Evolutionary conservation across 2,113 vertebrate genomes (phyloP).

Genomic region (Oenanthe melanoleuca): DNA sequence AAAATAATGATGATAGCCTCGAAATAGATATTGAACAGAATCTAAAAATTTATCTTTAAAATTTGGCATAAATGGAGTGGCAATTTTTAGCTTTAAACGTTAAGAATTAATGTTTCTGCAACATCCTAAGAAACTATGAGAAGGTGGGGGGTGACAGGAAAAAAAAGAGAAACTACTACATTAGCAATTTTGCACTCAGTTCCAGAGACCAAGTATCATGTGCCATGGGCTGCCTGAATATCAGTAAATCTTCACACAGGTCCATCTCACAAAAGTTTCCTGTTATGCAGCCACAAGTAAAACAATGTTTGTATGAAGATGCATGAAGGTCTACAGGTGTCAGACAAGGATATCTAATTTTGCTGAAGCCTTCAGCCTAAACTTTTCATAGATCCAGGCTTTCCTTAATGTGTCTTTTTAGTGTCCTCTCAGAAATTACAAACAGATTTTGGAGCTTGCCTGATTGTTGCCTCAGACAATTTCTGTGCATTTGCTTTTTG

Average conservation of each 20-base stretch:
- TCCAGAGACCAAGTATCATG: neutral
- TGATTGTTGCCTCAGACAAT: neutral
- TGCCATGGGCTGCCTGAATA: neutral
- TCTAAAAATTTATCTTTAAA: neutral
- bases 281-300: neutral
- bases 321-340: neutral
- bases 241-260: neutral
- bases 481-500: constrained; percentile 26
- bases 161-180: neutral
- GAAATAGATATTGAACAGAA: neutral
- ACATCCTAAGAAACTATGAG: neutral
- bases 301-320: neutral
- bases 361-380: neutral
- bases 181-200: neutral
- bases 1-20: neutral
- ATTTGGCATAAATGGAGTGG: neutral
- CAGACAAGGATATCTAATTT: neutral
- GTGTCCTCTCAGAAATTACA: neutral
- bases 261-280: neutral
- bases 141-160: neutral
- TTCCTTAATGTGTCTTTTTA: neutral
- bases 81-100: neutral
- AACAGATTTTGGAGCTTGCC: neutral
- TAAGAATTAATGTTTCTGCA: neutral
- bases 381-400: neutral